Evolutionary conservation across 2,888 invertebrate genomes (phyloP).

Genomic region (Endomychus coccineus): DNA sequence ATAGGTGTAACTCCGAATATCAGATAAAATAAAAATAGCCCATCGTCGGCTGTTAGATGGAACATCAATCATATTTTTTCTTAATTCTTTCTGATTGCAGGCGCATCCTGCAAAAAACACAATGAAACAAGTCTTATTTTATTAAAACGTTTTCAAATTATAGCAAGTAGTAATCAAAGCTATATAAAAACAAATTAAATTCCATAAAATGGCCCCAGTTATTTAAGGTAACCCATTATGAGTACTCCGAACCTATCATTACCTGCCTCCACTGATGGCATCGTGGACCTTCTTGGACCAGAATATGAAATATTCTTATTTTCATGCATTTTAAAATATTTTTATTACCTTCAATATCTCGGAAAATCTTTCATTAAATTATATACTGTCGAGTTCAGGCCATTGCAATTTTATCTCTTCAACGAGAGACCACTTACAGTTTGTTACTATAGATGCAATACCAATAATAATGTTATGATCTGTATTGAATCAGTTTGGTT

Average conservation of each 20-base stretch:
- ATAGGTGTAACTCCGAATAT: conserved; percentile 34
- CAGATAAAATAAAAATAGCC: conserved; percentile 22
- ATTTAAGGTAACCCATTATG: conserved; percentile 45
- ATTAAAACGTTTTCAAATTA: conserved; percentile 45
- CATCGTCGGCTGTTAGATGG: conserved; percentile 30
- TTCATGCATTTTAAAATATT: conserved; percentile 40
- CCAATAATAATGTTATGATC: too few relatives aligned
- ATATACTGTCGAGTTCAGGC: conserved; percentile 15
- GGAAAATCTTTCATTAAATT: conserved; percentile 26
- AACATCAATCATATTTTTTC: conserved; percentile 35
- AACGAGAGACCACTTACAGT: too few relatives aligned
- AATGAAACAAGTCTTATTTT: conserved; percentile 37
- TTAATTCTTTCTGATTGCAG: conserved; percentile 22
- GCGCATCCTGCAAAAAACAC: conserved; percentile 29
- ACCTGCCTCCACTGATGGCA: conserved; percentile 37
- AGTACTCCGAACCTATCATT: conserved; percentile 43
- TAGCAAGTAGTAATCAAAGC: conserved; percentile 45
- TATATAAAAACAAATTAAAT: conserved; percentile 48
- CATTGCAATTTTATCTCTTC: conserved; percentile 14
- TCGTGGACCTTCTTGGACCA: conserved; percentile 28
- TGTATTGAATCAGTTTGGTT: too few relatives aligned
- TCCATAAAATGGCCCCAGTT: conserved; percentile 44
- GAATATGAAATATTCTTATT: conserved; percentile 34
- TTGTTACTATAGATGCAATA: too few relatives aligned
- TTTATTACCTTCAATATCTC: conserved; percentile 31